Percentiles rank a stretch among this genome's conserved stretches.
Evolutionary conservation across 2,797 vertebrate species (phyloP).

Genomic region (Phataginus tricuspis): DNA sequence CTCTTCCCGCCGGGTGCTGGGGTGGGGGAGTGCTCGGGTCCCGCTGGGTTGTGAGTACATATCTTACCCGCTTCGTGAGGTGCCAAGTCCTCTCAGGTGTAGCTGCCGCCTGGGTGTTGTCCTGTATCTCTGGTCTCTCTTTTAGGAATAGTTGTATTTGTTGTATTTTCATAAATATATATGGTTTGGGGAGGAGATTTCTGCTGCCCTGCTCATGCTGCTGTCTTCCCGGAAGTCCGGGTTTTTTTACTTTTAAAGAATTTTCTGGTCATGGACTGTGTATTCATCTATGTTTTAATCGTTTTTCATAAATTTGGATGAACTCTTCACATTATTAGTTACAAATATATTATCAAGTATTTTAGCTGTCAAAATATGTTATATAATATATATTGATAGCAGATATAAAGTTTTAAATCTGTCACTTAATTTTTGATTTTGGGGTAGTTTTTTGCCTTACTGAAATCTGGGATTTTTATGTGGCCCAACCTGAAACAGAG

Average conservation of each 20-base stretch:
- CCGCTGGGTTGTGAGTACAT: no score
- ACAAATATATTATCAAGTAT: neutral
- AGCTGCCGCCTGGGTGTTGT: no score
- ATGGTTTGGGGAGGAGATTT: no score
- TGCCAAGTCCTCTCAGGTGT: no score
- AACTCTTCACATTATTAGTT: neutral
- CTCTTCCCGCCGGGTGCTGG: no score
- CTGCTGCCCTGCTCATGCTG: no score
- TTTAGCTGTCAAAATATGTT: neutral
- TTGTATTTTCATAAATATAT: no score
- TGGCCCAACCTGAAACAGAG: neutral
- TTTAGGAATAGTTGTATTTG: no score
- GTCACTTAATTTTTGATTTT: slow-evolving; percentile 12
- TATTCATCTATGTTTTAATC: neutral
- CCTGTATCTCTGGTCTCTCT: no score
- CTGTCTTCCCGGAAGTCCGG: no score
- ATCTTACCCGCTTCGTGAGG: no score
- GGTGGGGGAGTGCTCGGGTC: no score
- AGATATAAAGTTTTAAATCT: neutral
- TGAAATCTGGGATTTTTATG: neutral
- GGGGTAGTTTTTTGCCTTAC: neutral
- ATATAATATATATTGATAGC: neutral
- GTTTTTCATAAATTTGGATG: neutral
- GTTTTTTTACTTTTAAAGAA: neutral
- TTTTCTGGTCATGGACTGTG: neutral